Evolutionary conservation across 2,888 invertebrate species (phyloP).

Genomic region (Lepidonotus clava): DNA sequence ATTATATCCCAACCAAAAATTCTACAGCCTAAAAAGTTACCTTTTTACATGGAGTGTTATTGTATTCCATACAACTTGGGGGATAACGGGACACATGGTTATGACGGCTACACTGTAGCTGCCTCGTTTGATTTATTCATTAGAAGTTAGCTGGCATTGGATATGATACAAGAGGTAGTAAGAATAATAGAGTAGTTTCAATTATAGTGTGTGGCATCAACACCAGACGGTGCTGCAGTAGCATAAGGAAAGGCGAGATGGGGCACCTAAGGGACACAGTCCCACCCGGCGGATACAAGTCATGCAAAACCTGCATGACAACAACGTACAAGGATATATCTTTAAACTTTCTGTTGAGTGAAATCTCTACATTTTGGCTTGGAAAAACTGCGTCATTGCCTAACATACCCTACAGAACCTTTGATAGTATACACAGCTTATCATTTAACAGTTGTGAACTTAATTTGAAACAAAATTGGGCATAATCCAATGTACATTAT

Average conservation of each 20-base stretch:
- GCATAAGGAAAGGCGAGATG: constrained; percentile 32
- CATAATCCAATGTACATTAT: not conserved
- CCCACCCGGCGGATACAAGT: too few relatives aligned
- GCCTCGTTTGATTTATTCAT: constrained; percentile 16
- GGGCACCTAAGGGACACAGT: too few relatives aligned
- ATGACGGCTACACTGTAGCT: constrained; percentile 36
- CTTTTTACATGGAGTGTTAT: constrained; percentile 8
- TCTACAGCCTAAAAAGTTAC: not conserved
- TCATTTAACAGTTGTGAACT: not conserved
- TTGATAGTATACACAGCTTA: constrained; percentile 26
- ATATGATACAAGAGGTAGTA: constrained; percentile 37
- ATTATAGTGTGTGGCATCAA: constrained; percentile 29
- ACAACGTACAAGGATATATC: constrained; percentile 4
- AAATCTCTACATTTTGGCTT: constrained; percentile 42
- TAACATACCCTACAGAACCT: constrained; percentile 32
- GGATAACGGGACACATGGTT: constrained; percentile 1
- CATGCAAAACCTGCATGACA: not conserved
- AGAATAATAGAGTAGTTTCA: not conserved
- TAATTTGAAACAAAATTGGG: not conserved
- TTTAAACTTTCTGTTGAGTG: not conserved
- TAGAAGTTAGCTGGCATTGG: not conserved
- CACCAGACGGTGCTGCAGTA: constrained; percentile 40
- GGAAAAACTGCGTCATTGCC: constrained; percentile 4
- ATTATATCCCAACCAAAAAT: not conserved
- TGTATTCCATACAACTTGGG: not conserved